Percentiles rank a stretch among this genome's conserved stretches.
Evolutionary conservation across 2,888 invertebrate species (phyloP).

Genomic region (Chymomyza procnemis): DNA sequence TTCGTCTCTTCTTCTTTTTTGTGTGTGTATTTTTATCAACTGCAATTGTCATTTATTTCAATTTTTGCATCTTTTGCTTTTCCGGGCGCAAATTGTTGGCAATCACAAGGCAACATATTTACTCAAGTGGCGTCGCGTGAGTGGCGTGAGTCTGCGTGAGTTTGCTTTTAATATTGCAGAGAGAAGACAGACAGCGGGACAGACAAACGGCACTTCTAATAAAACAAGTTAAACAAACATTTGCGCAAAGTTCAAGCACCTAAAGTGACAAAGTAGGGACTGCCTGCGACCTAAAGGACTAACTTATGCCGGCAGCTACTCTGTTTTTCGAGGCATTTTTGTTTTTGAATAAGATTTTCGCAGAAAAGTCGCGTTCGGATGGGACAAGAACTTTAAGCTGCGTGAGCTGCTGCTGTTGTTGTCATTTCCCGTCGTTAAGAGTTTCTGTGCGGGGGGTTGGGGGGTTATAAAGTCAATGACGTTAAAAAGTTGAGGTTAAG

Average conservation of each 20-base stretch:
- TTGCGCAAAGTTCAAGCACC: conserved; percentile 36
- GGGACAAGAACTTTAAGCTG: neutral
- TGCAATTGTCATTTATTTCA: conserved; percentile 66
- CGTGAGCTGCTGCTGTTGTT: neutral
- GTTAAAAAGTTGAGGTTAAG: conserved; percentile 11
- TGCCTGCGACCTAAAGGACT: conserved; percentile 34
- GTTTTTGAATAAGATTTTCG: conserved; percentile 50
- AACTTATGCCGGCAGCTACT: conserved; percentile 40
- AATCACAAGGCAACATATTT: neutral
- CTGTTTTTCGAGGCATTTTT: conserved; percentile 34
- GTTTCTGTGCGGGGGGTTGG: neutral
- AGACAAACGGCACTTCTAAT: neutral
- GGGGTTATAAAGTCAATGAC: conserved; percentile 38
- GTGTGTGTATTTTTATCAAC: conserved; percentile 38
- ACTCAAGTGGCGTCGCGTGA: neutral
- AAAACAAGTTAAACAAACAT: conserved; percentile 17
- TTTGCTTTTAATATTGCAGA: neutral
- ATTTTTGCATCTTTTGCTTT: conserved; percentile 60
- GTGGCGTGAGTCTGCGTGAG: neutral
- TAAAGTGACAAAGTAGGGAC: conserved; percentile 2
- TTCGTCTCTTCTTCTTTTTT: conserved; percentile 3
- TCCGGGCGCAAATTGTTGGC: conserved; percentile 54
- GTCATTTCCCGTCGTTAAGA: conserved; percentile 48
- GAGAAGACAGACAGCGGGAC: neutral
- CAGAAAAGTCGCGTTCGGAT: conserved; percentile 52